Evolutionary conservation across 1,140 invertebrate genomes (phyloP).

Genomic region (Rhysida immarginata): DNA sequence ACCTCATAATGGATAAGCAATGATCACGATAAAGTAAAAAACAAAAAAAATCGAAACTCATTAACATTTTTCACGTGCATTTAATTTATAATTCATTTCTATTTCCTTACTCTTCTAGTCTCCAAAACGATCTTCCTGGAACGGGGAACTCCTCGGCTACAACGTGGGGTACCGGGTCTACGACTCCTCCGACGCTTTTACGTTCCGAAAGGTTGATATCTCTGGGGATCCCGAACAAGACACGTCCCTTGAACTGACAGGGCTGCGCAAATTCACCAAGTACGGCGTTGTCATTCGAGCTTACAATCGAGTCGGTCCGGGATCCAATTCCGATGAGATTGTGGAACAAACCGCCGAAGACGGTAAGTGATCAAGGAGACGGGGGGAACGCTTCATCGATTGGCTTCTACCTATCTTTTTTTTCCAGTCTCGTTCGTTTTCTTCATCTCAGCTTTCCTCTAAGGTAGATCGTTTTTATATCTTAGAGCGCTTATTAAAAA

Average conservation of each 20-base stretch:
- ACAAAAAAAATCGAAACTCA: too few relatives aligned
- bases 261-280: conserved; percentile 38
- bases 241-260: conserved; percentile 33
- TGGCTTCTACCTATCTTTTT: too few relatives aligned
- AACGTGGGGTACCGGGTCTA: conserved; percentile 29
- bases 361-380: too few relatives aligned
- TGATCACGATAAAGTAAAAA: too few relatives aligned
- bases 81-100: too few relatives aligned
- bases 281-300: conserved; percentile 31
- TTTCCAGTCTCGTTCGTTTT: too few relatives aligned
- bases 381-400: too few relatives aligned
- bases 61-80: too few relatives aligned
- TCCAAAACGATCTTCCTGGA: conserved; percentile 18
- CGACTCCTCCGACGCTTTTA: conserved; percentile 21
- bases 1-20: too few relatives aligned
- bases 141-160: conserved; percentile 30
- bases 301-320: conserved; percentile 34
- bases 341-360: conserved; percentile 81
- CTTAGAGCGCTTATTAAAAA: too few relatives aligned
- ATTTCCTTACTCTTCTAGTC: conserved; percentile 8
- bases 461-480: too few relatives aligned
- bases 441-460: too few relatives aligned
- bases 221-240: neutral
- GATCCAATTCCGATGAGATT: conserved; percentile 75
- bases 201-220: conserved; percentile 17